Evolutionary conservation across 2,888 invertebrate species (phyloP).

Genomic region (Theodoxus fluviatilis): DNA sequence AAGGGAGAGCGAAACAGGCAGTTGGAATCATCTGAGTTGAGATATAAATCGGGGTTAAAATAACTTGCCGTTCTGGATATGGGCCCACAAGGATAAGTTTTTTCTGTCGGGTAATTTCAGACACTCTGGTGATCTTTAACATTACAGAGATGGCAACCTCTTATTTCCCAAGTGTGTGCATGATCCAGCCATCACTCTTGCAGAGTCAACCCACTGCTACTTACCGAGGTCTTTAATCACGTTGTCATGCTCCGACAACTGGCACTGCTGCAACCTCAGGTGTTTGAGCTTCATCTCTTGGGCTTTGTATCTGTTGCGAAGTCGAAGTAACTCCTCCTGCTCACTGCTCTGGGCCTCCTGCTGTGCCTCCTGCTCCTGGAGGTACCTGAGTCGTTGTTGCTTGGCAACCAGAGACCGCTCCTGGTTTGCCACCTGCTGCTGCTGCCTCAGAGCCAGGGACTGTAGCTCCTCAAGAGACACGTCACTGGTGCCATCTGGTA

Average conservation of each 20-base stretch:
- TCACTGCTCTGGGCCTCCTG: slow-evolving; percentile 74
- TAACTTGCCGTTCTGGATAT: no score
- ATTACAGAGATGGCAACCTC: background rate
- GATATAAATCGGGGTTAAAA: no score
- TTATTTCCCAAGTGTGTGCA: background rate
- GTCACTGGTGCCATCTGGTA: slow-evolving; percentile 54
- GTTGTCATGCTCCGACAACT: slow-evolving; percentile 89
- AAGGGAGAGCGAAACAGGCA: no score
- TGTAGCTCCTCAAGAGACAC: slow-evolving; percentile 85
- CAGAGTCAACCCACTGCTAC: slow-evolving; percentile 29
- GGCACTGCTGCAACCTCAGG: slow-evolving; percentile 88
- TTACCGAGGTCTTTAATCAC: slow-evolving; percentile 71
- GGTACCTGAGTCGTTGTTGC: slow-evolving; percentile 90
- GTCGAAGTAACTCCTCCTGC: slow-evolving; percentile 83
- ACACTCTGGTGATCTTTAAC: background rate
- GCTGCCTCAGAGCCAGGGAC: slow-evolving; percentile 96
- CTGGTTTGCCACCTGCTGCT: slow-evolving; percentile 96
- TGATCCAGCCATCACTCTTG: background rate
- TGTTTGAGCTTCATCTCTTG: slow-evolving; percentile 93
- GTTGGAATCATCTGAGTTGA: no score
- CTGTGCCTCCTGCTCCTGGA: slow-evolving; percentile 89
- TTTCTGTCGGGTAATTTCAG: no score
- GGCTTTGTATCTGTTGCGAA: slow-evolving; percentile 90
- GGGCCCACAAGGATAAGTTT: no score
- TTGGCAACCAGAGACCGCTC: slow-evolving; percentile 87